phyloP scores from a whole-genome alignment of 2,797 vertebrate genomes.

The Peromyscus attwateri region DNA sequence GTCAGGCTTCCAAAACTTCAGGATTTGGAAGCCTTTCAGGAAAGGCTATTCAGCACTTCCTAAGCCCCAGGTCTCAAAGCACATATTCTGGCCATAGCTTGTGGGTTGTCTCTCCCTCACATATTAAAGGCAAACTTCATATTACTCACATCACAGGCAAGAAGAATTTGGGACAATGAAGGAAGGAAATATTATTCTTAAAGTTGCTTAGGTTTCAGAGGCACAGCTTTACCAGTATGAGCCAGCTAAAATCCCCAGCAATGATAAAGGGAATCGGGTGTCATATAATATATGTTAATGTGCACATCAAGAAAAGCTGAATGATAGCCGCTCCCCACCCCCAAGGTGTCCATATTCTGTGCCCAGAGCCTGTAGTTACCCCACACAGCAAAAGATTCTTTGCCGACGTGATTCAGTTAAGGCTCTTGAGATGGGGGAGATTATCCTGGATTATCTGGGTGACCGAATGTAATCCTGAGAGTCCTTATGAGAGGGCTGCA shows the following conservation, averaged over 20 bases:
- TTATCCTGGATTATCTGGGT: slow-evolving; percentile 18
- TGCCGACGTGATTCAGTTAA: slow-evolving; percentile 14
- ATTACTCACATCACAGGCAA: background rate
- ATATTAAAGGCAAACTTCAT: slow-evolving; percentile 47
- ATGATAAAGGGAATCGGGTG: background rate
- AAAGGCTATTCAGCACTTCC: background rate
- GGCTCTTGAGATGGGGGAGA: background rate
- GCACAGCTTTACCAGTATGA: background rate
- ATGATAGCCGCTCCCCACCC: background rate
- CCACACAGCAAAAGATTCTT: background rate
- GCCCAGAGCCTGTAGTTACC: background rate
- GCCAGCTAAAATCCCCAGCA: background rate
- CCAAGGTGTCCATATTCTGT: background rate
- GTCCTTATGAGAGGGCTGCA: background rate
- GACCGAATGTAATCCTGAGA: background rate
- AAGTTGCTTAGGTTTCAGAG: slow-evolving; percentile 9
- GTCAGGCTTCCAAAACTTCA: background rate
- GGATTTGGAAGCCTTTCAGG: no score
- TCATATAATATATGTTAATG: background rate
- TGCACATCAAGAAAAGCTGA: background rate
- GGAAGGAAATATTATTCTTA: background rate
- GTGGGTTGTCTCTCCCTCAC: background rate
- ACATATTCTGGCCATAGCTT: background rate
- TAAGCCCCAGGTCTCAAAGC: background rate
- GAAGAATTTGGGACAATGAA: background rate